phyloP scores from a whole-genome alignment of 2,888 invertebrate species.

The Plutella xylostella region DNA sequence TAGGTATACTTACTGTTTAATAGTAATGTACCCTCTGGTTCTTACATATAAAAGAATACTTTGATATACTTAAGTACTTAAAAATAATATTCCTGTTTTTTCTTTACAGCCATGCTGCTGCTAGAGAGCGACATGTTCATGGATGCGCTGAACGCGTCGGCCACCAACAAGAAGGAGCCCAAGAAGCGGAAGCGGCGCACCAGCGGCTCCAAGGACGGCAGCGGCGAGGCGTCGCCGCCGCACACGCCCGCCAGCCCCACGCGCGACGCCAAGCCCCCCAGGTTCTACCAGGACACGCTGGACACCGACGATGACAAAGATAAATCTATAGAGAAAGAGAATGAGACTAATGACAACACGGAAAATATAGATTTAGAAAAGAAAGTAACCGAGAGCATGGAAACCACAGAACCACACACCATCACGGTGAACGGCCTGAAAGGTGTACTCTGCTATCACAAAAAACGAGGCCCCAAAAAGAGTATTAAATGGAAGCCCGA shows the following conservation, averaged over 20 bases:
- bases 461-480: slow-evolving; percentile 83
- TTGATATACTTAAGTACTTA: no score
- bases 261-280: slow-evolving; percentile 68
- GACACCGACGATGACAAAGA: slow-evolving; percentile 75
- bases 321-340: slow-evolving; percentile 35
- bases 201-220: slow-evolving; percentile 77
- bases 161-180: slow-evolving; percentile 79
- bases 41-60: no score
- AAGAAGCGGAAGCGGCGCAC: slow-evolving; percentile 83
- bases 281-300: slow-evolving; percentile 93
- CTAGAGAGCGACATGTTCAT: slow-evolving; percentile 95
- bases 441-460: slow-evolving; percentile 80
- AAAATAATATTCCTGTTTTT: slow-evolving; percentile 17
- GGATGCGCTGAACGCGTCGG: slow-evolving; percentile 87
- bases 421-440: slow-evolving; percentile 72
- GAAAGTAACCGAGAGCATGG: slow-evolving; percentile 41
- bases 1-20: no score
- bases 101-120: slow-evolving; percentile 77
- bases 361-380: slow-evolving; percentile 31
- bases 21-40: no score
- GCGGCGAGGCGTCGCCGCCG: slow-evolving; percentile 64
- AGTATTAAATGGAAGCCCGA: slow-evolving; percentile 87
- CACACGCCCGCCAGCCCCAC: slow-evolving; percentile 64
- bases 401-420: slow-evolving; percentile 49
- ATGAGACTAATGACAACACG: slow-evolving; percentile 31